Evolutionary conservation across 2,113 vertebrate genomes (phyloP).

Genomic region (Eurypyga helias): DNA sequence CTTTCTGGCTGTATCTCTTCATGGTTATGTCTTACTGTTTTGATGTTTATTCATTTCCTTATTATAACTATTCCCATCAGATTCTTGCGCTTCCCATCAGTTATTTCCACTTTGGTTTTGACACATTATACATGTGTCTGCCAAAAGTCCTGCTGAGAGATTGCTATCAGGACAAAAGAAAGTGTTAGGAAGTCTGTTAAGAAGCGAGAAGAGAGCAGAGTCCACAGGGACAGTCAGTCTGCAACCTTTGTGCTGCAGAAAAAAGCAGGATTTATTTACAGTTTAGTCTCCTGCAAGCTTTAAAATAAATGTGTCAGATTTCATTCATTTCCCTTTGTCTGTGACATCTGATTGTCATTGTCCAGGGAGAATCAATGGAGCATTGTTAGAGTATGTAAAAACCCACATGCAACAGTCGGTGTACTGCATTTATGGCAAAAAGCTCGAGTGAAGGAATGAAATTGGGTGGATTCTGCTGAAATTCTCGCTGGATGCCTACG

Average conservation of each 20-base stretch:
- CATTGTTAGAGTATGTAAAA: neutral
- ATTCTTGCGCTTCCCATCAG: slow-evolving; percentile 30
- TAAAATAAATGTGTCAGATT: slow-evolving; percentile 40
- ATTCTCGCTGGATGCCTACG: neutral
- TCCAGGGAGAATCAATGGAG: neutral
- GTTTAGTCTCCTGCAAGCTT: slow-evolving; percentile 22
- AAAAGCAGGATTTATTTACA: slow-evolving; percentile 40
- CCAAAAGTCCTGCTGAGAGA: slow-evolving; percentile 45
- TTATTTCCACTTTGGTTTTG: slow-evolving; percentile 45
- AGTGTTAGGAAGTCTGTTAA: slow-evolving; percentile 46
- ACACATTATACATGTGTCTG: slow-evolving; percentile 41
- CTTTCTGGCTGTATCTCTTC: neutral
- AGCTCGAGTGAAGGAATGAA: neutral
- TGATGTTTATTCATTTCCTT: slow-evolving; percentile 44
- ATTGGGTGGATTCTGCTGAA: neutral
- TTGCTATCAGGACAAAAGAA: slow-evolving; percentile 42
- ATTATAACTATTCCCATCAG: slow-evolving; percentile 46
- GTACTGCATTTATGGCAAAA: neutral
- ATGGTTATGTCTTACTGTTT: neutral
- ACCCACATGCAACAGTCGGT: neutral
- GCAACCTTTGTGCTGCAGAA: slow-evolving; percentile 45
- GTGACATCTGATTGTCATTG: slow-evolving; percentile 9
- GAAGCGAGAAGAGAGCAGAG: neutral
- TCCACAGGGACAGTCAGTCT: slow-evolving; percentile 41
- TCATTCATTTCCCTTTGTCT: slow-evolving; percentile 32